Evolutionary conservation across 2,113 vertebrate genomes (phyloP), one percentile per base, ranked within the genome.

Genomic region (Centropristis striata): DNA sequence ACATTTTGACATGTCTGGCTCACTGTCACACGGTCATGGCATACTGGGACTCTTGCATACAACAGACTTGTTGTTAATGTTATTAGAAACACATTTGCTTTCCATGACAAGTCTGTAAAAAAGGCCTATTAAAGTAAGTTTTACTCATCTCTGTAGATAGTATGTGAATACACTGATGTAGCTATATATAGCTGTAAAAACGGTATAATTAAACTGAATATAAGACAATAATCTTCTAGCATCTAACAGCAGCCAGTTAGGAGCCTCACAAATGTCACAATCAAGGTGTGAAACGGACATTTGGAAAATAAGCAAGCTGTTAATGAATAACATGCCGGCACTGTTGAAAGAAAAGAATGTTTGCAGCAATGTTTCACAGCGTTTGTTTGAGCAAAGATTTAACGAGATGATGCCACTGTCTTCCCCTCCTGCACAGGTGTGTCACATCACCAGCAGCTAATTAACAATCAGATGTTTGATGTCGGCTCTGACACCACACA

Each of bases 371-470:
- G 9, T 42, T 53, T 41, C 10, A 37, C 37, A 28, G 8, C 15
- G 41, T 41, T 36, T 67, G n/a, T 54, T 46, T 20, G 18, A 44
- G 21, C 25, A 21, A 32, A 53, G 18, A 57, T 50, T 42, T 18
- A 78, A 66, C 2, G 1, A 13, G 13, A 60, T 41, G 47, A 8
- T 25, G 21, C 28, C 49, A 4, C 5, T 15, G 11, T 36, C 32
- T 60, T 69, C 10, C 37, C 32, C 65, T 78, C 1, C 15, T 58
- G 64, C 69, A 28, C 39, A 41, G 54, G 25, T 74, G 41, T 57
- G 50, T 53, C 49, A 25, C 28, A 71, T 66, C 46, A 32, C n/a
- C n/a, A 59, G 27, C 51, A 16, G 14, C 70, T 72, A 81, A 85
- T 64, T 32, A 46, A 28, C 10, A 12, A n/a, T 32, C 42, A 46